Base-by-base conservation (phyloP, 2,888 invertebrate species). In the Plebejus anna region DNA sequence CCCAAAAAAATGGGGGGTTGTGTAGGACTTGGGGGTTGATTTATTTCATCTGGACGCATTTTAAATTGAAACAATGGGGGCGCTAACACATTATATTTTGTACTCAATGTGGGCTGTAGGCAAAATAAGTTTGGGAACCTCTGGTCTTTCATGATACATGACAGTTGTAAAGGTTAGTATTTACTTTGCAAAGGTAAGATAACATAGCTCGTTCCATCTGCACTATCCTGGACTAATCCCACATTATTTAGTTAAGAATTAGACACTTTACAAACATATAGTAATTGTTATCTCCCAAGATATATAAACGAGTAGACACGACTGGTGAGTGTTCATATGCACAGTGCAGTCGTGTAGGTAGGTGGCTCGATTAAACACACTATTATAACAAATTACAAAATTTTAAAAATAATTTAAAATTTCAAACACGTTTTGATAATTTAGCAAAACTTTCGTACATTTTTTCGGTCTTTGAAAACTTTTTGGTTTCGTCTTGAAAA, bases 161-260 rank as follows among this genome's bases (percentile, higher is more conserved):
- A 28, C 36, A 1, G 70, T 47, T 47, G 72, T 72, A 72, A 38
- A 47, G 51, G 47, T 59, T 22, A 61, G 22, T 61, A 22, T 61
- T 61, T 61, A 66, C 32, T 13, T 11, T 32, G 66, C 16, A 61
- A 55, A 75, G 47, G 55, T 76, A 47, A 42, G 71, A 59, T 57
- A 71, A 72, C 51, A n/a, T 76, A 36, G 4, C 76, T 72, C 11
- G 76, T 42, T 57, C 38, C 55, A 71, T 71, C 76, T 76, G 72
- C 71, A 76, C 72, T 71, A 42, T 57, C 72, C 72, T 72, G 28
- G 72, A 47, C 59, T 76, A 72, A 76, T 76, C 76, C 61, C 57
- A 42, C 32, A 59, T 72, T 76, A 76, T 72, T 76, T 76, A 76
- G 16, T 72, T 75, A 42, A 66, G 3, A 66, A 13, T 22, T 16